These are phyloP conservation scores for Ctenopoma kingsleyae DNA, from an alignment of 2,797 vertebrate genomes.

Conservation along the genomic window DNA sequence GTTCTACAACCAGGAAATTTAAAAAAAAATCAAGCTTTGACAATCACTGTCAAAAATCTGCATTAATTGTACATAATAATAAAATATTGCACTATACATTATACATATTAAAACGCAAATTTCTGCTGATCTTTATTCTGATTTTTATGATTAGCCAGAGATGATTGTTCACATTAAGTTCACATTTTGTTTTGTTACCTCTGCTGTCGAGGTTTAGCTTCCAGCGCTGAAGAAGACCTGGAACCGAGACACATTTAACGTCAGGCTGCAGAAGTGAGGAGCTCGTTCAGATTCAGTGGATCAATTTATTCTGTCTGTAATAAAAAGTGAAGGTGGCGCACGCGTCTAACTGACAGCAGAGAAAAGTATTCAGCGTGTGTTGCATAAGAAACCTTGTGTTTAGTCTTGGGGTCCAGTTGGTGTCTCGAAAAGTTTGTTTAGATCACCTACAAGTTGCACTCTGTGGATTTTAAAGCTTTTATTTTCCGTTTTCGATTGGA, in stretches of 20 bases:
- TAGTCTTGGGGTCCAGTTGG: too few relatives aligned
- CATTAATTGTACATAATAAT: not conserved
- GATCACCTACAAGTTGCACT: too few relatives aligned
- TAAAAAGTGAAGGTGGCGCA: too few relatives aligned
- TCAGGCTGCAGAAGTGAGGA: too few relatives aligned
- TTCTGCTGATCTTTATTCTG: not conserved
- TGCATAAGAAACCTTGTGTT: too few relatives aligned
- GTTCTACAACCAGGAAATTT: not conserved
- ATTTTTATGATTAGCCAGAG: not conserved
- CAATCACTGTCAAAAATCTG: slow-evolving; percentile 10
- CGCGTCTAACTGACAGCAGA: too few relatives aligned
- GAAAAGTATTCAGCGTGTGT: too few relatives aligned
- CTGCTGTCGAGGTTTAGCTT: slow-evolving; percentile 59
- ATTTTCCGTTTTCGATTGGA: too few relatives aligned
- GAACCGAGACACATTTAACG: slow-evolving; percentile 36
- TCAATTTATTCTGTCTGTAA: too few relatives aligned
- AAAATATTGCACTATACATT: not conserved
- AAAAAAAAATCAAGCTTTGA: slow-evolving; percentile 2
- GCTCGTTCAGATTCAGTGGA: not conserved
- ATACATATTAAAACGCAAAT: not conserved
- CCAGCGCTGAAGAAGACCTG: slow-evolving; percentile 64
- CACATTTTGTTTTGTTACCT: slow-evolving; percentile 57
- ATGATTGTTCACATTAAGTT: slow-evolving; percentile 14
- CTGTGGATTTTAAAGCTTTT: too few relatives aligned
- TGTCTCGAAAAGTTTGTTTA: too few relatives aligned